A percentile compares a stretch with the other conserved stretches of the same genome.
Conservation (phyloP, 1,140 invertebrate species). For the Dreissena rostriformis region DNA sequence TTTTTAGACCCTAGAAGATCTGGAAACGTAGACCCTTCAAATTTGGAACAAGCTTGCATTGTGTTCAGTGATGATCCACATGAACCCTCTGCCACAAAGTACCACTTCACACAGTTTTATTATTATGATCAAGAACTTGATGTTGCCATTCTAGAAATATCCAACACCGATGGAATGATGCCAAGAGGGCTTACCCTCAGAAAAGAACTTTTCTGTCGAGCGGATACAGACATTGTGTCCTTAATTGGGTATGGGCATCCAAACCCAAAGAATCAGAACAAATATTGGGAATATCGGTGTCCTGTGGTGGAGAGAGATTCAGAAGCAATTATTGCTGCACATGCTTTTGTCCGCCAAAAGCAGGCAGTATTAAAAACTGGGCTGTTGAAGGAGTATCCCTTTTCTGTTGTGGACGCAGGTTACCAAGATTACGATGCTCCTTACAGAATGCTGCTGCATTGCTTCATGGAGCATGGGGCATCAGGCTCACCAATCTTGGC, state of each 20-base stretch:
- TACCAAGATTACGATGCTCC: background rate
- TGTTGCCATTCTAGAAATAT: background rate
- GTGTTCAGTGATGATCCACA: no score
- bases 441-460: background rate
- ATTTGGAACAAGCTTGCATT: no score
- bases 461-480: background rate
- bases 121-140: background rate
- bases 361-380: background rate
- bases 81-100: no score
- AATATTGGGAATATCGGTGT: background rate
- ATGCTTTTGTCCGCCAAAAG: background rate
- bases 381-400: background rate
- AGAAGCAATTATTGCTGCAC: background rate
- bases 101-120: no score
- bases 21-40: no score
- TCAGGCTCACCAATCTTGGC: background rate
- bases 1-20: no score
- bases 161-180: background rate
- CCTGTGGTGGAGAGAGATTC: background rate
- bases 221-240: background rate
- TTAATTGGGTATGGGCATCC: background rate
- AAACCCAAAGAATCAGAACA: background rate
- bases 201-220: background rate
- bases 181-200: background rate
- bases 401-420: background rate